Base-by-base conservation (phyloP, 2,797 vertebrate genomes). In the Vireo griseus region DNA sequence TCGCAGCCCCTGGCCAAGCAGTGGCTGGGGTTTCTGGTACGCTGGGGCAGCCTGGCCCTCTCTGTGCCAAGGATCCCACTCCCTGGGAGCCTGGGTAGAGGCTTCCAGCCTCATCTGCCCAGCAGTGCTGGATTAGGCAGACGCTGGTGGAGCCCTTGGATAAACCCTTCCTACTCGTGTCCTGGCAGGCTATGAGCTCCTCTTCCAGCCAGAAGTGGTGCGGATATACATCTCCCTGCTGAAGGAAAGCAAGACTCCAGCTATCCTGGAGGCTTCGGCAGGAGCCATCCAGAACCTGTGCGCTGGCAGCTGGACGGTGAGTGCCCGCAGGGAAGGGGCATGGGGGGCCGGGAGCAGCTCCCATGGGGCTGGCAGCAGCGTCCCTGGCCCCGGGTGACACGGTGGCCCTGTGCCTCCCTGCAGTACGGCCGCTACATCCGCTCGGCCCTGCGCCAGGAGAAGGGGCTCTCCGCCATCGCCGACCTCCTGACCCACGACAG, bases 251-350 rank as follows among this genome's bases (percentile, higher is more conserved):
- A 98, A 98, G 97, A 99, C 99, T 71, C 98, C 98, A 9, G 98
- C 98, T 3, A 99, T 99, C 94, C 96, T 99, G 50, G 99, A 99
- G 96, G 99, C 99, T 28, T 98, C 99, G 0, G 99, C 99, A 3
- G 99, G 99, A 96, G 99, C 99, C 10, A 97, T 99, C 68, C 99
- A 99, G 98, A 99, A 99, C 95, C 97, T 99, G 80, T 99, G 99
- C 14, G 99, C 99, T 7, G 99, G 99, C 72, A 98, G 98, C 68
- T 99, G 99, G 99, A 99, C 97, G 28, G 99, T 99, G 97, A 99
- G 98, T 92, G 35, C 58, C 65, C 25, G 17, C 16, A 1, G 69
- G 67, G 42, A 19, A n/a, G 13, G 55, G 21, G 29, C 10, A 4
- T 9, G 24, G 42, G 73, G 42, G 22, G 20, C 26, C 0, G 4